Evolutionary conservation across 2,797 vertebrate genomes (phyloP), one percentile per base, ranked within the genome.

Genomic region (Microctenopoma lineatum): DNA sequence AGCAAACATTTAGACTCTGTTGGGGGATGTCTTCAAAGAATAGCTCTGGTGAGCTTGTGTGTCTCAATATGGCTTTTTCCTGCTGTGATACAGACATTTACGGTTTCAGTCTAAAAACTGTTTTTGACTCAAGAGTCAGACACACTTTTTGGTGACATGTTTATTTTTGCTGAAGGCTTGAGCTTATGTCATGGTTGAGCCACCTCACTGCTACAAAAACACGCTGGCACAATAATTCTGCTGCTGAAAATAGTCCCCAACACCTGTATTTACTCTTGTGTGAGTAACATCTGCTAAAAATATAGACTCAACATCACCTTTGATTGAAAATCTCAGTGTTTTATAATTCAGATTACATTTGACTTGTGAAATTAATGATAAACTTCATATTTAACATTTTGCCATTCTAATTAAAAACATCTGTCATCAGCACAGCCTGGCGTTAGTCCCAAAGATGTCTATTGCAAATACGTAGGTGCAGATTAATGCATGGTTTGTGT

Each of bases 1-100:
- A 36, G 76, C 54, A 57, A 48, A 66, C 42, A 48, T 78, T 53
- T 72, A 21, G 27, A 38, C 29, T 80, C 76, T 73, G 45, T 70
- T 68, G 66, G 51, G 7, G 66, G 51, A 9, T 45, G 16, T 53
- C 39, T 58, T 82, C 59, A 44, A 67, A 41, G 27, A 41, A 70
- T 15, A 34, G 27, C 5, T 44, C 44, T 10, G 18, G 18, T 15
- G 41, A 61, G 21, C 32, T 13, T 58, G 45, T 4, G 11, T 39
- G 54, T 45, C 58, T 25, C 15, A 4, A 54, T 36, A 48, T 6
- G 36, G 4, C 34, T 54, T 13, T 54, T 56, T 41, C 71, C 12
- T 41, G 52, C 13, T 47, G 14, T n/a, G 14, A n/a, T n/a, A 46
- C 4, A 25, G 7, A 34, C 39, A 1, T 3, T 38, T 12, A 8